Conservation (phyloP, 2,113 vertebrate genomes). For the Pterocles burchelli region DNA sequence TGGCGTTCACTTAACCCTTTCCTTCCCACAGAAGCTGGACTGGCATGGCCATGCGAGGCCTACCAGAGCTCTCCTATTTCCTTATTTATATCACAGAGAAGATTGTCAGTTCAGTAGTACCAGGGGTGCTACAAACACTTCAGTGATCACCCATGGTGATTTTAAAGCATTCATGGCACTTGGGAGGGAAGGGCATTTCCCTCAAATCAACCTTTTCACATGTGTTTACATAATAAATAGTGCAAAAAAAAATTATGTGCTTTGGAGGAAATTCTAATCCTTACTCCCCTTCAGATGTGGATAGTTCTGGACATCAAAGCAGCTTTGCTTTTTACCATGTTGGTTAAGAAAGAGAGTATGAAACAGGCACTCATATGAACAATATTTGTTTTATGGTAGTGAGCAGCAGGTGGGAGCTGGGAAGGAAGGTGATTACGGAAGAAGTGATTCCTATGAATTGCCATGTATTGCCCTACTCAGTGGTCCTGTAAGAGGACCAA, state of each 20-base stretch:
- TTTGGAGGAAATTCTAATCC: background rate
- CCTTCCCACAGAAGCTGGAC: background rate
- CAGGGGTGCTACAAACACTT: background rate
- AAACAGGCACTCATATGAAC: background rate
- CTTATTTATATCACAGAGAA: background rate
- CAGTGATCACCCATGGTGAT: background rate
- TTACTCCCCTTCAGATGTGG: background rate
- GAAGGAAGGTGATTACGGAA: accelerated
- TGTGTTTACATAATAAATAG: background rate
- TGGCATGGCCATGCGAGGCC: background rate
- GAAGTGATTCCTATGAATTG: background rate
- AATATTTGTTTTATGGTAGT: background rate
- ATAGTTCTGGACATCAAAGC: background rate
- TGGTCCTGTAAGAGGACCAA: background rate
- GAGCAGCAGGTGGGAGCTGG: background rate
- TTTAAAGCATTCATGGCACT: background rate
- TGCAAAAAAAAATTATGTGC: background rate
- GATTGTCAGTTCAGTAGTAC: background rate
- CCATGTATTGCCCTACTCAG: background rate
- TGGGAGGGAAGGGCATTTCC: background rate
- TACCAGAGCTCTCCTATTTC: background rate
- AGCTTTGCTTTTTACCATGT: background rate
- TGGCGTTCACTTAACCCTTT: background rate
- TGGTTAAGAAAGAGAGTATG: background rate
- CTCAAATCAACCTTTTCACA: background rate